phyloP scores from a whole-genome alignment of 2,888 invertebrate species.

The Amblyjoppa fuscipennis region DNA sequence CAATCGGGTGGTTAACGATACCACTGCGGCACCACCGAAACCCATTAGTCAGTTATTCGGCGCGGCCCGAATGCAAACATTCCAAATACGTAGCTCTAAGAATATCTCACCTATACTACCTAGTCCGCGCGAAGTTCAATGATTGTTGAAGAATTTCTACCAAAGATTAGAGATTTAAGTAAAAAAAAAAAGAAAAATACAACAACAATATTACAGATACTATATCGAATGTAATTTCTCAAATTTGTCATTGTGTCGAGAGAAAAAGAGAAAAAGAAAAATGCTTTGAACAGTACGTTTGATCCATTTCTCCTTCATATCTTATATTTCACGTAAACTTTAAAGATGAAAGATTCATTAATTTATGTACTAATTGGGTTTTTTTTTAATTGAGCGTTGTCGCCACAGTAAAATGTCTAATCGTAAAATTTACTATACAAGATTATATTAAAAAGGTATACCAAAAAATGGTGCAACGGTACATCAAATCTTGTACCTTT shows the following conservation, averaged over 20 bases:
- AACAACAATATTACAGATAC: conserved; percentile 17
- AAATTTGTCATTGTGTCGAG: conserved; percentile 30
- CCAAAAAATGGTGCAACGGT: conserved; percentile 71
- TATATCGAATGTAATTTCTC: conserved; percentile 18
- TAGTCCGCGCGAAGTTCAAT: conserved; percentile 24
- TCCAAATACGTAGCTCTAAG: conserved; percentile 34
- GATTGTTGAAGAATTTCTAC: conserved; percentile 60
- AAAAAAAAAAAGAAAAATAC: neutral
- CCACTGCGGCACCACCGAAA: conserved; percentile 25
- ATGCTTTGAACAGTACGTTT: conserved; percentile 15
- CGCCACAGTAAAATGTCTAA: conserved; percentile 66
- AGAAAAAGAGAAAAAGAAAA: conserved; percentile 11
- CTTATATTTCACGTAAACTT: conserved; percentile 55
- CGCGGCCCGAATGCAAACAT: conserved; percentile 32
- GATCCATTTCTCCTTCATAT: conserved; percentile 21
- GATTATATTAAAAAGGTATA: conserved; percentile 73
- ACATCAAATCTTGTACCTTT: conserved; percentile 62
- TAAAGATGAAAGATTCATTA: conserved; percentile 50
- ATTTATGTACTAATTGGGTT: conserved; percentile 43
- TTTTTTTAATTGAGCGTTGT: conserved; percentile 54
- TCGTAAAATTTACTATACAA: conserved; percentile 72
- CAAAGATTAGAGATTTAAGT: conserved; percentile 61
- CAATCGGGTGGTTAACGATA: neutral
- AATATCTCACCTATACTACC: conserved; percentile 31
- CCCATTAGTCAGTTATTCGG: conserved; percentile 33